phyloP scores from a whole-genome alignment of 2,888 invertebrate genomes.

The Drosophila paranaensis region DNA sequence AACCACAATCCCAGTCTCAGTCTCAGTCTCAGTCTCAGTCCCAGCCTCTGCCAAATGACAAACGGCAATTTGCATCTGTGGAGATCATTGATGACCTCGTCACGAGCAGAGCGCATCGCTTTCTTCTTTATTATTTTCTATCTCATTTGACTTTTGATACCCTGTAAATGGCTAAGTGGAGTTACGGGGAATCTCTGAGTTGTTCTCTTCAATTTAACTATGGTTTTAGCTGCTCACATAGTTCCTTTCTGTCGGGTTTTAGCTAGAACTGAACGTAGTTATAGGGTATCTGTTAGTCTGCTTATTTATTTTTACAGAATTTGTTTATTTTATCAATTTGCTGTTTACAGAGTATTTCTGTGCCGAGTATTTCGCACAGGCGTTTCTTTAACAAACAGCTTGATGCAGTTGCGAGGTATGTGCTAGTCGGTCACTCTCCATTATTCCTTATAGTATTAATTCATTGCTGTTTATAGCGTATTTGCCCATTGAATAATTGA shows the following conservation, averaged over 20 bases:
- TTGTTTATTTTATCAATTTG: not conserved
- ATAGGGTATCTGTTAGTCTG: not conserved
- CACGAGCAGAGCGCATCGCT: constrained; percentile 75
- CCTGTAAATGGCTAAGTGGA: not conserved
- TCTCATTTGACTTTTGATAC: constrained; percentile 55
- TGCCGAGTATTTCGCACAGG: not conserved
- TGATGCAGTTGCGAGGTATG: not conserved
- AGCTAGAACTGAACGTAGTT: not conserved
- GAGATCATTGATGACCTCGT: constrained; percentile 81
- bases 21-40: not conserved
- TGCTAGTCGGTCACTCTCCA: not conserved
- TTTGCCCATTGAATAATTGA: not conserved
- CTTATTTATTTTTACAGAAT: not conserved
- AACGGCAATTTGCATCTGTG: constrained; percentile 66
- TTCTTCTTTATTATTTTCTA: constrained; percentile 79
- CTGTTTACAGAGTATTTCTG: constrained; percentile 5
- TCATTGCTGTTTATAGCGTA: not conserved
- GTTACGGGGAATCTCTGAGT: not conserved
- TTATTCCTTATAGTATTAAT: not conserved
- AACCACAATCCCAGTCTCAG: not conserved
- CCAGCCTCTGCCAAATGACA: constrained; percentile 41
- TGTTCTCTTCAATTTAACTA: not conserved
- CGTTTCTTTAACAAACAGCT: not conserved
- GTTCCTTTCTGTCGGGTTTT: not conserved
- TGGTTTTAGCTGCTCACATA: too few relatives aligned